Conservation (phyloP, 2,113 vertebrate species). For the Burhinus bistriatus region DNA sequence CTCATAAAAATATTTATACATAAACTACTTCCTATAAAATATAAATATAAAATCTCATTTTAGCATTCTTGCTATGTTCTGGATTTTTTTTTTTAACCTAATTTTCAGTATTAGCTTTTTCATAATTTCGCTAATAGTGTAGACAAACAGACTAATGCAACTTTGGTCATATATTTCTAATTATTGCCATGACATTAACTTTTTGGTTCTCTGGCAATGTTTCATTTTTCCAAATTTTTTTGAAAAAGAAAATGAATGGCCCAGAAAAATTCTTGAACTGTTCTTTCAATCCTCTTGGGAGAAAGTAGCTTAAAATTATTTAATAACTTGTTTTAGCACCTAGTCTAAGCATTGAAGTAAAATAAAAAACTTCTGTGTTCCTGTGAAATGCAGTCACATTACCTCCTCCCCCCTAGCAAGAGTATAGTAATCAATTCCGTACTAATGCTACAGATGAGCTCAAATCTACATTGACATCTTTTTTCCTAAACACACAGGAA, state of each 20-base stretch:
- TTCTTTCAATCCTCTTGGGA: background rate
- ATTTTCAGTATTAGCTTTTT: background rate
- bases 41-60: background rate
- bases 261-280: background rate
- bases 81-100: background rate
- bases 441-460: background rate
- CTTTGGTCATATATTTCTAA: background rate
- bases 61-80: background rate
- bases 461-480: background rate
- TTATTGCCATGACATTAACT: background rate
- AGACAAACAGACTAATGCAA: background rate
- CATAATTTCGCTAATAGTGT: background rate
- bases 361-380: background rate
- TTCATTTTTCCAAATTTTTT: background rate
- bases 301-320: background rate
- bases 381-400: background rate
- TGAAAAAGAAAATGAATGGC: background rate
- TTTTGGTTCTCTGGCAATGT: background rate
- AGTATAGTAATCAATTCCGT: background rate
- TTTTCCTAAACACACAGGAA: background rate
- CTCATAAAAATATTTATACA: background rate
- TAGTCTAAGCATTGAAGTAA: background rate
- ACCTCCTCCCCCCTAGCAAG: accelerated
- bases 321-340: background rate
- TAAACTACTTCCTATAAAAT: background rate